These are phyloP conservation scores for Campaea margaritaria DNA, from an alignment of 2,888 invertebrate species.

Conservation along the genomic window DNA sequence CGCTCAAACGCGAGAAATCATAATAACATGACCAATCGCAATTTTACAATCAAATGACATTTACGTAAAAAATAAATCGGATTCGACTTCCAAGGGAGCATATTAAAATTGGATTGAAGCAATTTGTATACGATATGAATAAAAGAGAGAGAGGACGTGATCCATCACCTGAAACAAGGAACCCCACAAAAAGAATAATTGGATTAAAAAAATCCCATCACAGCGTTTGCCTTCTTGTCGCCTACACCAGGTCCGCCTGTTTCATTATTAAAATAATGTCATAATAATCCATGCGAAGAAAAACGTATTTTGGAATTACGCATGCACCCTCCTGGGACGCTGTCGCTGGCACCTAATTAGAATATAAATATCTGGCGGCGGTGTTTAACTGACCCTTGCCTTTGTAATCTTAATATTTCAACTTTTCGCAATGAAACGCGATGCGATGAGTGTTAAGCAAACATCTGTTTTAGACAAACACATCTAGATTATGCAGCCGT, in stretches of 20 bases:
- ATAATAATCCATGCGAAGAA: slow-evolving; percentile 67
- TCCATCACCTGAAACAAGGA: slow-evolving; percentile 44
- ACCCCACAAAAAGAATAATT: slow-evolving; percentile 32
- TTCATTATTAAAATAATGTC: slow-evolving; percentile 64
- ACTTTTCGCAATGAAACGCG: slow-evolving; percentile 55
- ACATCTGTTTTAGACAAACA: slow-evolving; percentile 43
- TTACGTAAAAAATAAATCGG: slow-evolving; percentile 38
- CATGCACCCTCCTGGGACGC: slow-evolving; percentile 73
- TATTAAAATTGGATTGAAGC: slow-evolving; percentile 46
- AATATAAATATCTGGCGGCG: slow-evolving; percentile 77
- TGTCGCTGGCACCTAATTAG: slow-evolving; percentile 77
- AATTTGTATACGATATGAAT: slow-evolving; percentile 17
- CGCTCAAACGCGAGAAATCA: slow-evolving; percentile 52
- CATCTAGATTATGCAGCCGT: slow-evolving; percentile 8
- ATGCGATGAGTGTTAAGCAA: slow-evolving; percentile 54
- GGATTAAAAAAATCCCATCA: slow-evolving; percentile 30
- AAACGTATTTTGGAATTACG: slow-evolving; percentile 71
- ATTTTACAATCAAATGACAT: slow-evolving; percentile 47
- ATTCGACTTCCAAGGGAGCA: slow-evolving; percentile 17
- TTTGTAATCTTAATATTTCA: slow-evolving; percentile 73
- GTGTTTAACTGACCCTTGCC: slow-evolving; percentile 74
- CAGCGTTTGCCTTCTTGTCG: slow-evolving; percentile 44
- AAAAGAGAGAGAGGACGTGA: slow-evolving; percentile 38
- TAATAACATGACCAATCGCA: slow-evolving; percentile 58
- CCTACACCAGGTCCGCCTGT: slow-evolving; percentile 54